Evolutionary conservation across 2,888 invertebrate genomes (phyloP).

Genomic region (Mongoloraphidia duomilia): DNA sequence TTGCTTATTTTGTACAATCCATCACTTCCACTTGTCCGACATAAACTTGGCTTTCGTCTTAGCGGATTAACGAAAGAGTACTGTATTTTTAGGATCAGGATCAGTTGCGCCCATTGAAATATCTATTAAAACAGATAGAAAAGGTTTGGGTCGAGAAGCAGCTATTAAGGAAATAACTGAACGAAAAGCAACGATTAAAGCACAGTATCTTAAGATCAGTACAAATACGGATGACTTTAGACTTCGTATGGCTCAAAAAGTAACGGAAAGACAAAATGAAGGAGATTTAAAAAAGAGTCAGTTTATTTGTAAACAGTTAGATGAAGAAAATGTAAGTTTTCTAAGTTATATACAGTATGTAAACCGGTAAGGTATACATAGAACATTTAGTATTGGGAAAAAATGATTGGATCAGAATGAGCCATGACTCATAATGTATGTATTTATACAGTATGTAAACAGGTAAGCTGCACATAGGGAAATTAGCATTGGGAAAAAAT

Average conservation of each 20-base stretch:
- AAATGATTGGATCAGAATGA: not conserved
- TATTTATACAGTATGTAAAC: not conserved
- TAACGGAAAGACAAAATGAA: slow-evolving; percentile 29
- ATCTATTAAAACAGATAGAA: slow-evolving; percentile 42
- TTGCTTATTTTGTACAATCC: too few relatives aligned
- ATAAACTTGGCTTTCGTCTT: too few relatives aligned
- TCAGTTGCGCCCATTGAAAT: slow-evolving; percentile 48
- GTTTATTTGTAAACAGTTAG: slow-evolving; percentile 41
- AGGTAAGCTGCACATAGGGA: not conserved
- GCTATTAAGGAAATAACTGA: slow-evolving; percentile 28
- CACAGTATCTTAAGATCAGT: slow-evolving; percentile 19
- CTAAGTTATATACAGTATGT: not conserved
- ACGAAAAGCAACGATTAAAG: slow-evolving; percentile 24
- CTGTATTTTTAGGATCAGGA: slow-evolving; percentile 25
- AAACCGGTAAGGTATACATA: not conserved
- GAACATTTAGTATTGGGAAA: not conserved
- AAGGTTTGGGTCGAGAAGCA: slow-evolving; percentile 44
- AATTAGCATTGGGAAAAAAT: not conserved
- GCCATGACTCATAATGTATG: not conserved
- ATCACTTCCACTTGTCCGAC: too few relatives aligned
- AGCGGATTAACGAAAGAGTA: too few relatives aligned
- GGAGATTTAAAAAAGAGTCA: slow-evolving; percentile 34
- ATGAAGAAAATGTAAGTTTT: slow-evolving; percentile 32
- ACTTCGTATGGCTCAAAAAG: slow-evolving; percentile 32
- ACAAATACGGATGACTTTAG: slow-evolving; percentile 34